A percentile compares a stretch with the other conserved stretches of the same genome.
phyloP scores from a whole-genome alignment of 2,113 vertebrate species.

The Lampris megalopsis region DNA sequence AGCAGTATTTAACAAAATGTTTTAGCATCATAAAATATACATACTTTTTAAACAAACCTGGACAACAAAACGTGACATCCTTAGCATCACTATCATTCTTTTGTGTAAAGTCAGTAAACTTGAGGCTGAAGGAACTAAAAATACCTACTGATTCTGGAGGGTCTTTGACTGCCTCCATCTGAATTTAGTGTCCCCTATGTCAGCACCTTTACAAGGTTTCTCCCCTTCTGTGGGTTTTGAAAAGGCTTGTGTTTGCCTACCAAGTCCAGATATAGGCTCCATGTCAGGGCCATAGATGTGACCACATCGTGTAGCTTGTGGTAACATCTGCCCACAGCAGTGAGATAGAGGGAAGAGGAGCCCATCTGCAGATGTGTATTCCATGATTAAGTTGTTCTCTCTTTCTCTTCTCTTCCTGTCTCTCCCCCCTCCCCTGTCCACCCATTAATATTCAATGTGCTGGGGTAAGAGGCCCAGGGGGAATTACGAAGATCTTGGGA shows the following conservation, averaged over 20 bases:
- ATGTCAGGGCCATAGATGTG: constrained; percentile 76
- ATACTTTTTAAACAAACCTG: constrained; percentile 16
- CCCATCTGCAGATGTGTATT: constrained; percentile 48
- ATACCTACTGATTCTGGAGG: too few relatives aligned
- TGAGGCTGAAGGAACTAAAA: too few relatives aligned
- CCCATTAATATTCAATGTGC: constrained; percentile 81
- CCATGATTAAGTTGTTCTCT: constrained; percentile 82
- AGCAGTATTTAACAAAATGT: constrained; percentile 44
- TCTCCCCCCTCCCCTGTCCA: constrained; percentile 67
- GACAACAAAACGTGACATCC: constrained; percentile 41
- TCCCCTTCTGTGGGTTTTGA: constrained; percentile 12
- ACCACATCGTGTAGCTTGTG: constrained; percentile 82
- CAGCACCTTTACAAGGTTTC: neutral
- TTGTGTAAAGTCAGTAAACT: neutral
- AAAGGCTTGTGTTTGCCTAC: neutral
- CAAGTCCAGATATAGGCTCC: neutral
- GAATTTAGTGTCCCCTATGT: too few relatives aligned
- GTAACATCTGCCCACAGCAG: constrained; percentile 77
- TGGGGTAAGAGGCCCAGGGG: constrained; percentile 76
- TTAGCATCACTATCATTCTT: constrained; percentile 40
- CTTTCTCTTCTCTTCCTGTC: constrained; percentile 58
- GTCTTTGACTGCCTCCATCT: too few relatives aligned
- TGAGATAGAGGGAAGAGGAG: constrained; percentile 58
- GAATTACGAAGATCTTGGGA: constrained; percentile 74
- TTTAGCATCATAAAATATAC: constrained; percentile 52